Percentiles rank a stretch among this genome's conserved stretches.
These are phyloP conservation scores for Polia nebulosa DNA, from an alignment of 2,888 invertebrate genomes.

Conservation along the genomic window DNA sequence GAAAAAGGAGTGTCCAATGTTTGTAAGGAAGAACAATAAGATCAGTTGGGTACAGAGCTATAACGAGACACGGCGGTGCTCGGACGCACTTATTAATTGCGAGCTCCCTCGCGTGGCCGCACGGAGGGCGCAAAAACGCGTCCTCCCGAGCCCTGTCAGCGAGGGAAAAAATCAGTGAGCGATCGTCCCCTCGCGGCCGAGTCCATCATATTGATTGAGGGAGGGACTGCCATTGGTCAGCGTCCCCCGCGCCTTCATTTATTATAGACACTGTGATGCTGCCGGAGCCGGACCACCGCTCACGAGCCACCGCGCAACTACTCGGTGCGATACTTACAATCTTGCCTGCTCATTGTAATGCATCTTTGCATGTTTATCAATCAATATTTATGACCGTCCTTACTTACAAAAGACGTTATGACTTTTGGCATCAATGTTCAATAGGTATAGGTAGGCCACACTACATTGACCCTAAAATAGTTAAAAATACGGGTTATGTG, in stretches of 20 bases:
- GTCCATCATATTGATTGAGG: slow-evolving; percentile 92
- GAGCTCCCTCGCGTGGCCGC: slow-evolving; percentile 85
- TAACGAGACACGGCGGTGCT: slow-evolving; percentile 70
- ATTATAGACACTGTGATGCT: slow-evolving; percentile 91
- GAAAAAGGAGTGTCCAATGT: slow-evolving; percentile 81
- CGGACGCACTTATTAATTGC: slow-evolving; percentile 89
- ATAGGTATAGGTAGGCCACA: background rate
- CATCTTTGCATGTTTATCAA: slow-evolving; percentile 45
- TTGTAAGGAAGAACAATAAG: slow-evolving; percentile 61
- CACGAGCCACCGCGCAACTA: slow-evolving; percentile 62
- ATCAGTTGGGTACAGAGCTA: slow-evolving; percentile 51
- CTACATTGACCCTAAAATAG: background rate
- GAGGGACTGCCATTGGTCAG: slow-evolving; percentile 91
- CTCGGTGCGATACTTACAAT: slow-evolving; percentile 65
- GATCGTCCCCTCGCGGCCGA: slow-evolving; percentile 91
- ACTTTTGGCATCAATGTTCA: background rate
- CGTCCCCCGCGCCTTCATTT: slow-evolving; percentile 91
- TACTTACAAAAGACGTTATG: background rate
- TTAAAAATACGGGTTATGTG: background rate
- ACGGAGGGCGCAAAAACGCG: slow-evolving; percentile 89
- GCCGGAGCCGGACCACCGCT: slow-evolving; percentile 72
- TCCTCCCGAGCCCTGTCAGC: slow-evolving; percentile 90
- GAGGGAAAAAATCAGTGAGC: slow-evolving; percentile 91
- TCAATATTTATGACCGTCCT: slow-evolving; percentile 12
- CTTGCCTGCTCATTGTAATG: slow-evolving; percentile 71